phyloP scores from a whole-genome alignment of 2,797 vertebrate genomes.

The Craterocephalus amniculus region DNA sequence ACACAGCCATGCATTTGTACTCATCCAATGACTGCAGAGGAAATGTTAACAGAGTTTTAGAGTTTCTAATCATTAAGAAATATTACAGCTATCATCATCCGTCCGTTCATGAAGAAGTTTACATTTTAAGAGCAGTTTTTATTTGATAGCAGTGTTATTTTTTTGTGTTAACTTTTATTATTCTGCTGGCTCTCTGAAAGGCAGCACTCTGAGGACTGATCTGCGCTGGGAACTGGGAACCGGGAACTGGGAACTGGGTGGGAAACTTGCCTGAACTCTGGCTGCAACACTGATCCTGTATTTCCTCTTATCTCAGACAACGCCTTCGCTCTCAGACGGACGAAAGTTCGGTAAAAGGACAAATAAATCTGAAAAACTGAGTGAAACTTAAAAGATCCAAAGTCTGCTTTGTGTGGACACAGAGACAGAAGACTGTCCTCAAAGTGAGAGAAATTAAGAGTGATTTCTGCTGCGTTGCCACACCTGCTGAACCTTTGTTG shows the following conservation, averaged over 20 bases:
- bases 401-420: conserved; percentile 8
- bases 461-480: not conserved
- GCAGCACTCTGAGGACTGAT: conserved; percentile 15
- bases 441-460: not conserved
- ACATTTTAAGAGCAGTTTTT: conserved; percentile 15
- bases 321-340: conserved; percentile 57
- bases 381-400: conserved; percentile 33
- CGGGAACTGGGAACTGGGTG: conserved; percentile 44
- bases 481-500: not conserved
- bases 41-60: not conserved
- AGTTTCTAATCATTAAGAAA: not conserved
- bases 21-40: conserved; percentile 2
- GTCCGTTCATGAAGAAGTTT: conserved; percentile 17
- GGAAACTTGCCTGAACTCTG: conserved; percentile 54
- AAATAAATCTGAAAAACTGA: conserved; percentile 34
- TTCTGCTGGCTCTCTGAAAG: conserved; percentile 15
- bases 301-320: conserved; percentile 68
- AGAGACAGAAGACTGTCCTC: conserved; percentile 4
- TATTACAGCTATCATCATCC: not conserved
- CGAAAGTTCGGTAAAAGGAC: conserved; percentile 62
- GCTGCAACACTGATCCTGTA: conserved; percentile 52
- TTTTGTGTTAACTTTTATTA: conserved; percentile 20
- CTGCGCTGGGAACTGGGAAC: conserved; percentile 28
- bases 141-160: conserved; percentile 21
- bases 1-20: not conserved